Conservation (phyloP, 35 echinoderm and acorn worm species). For the Holothuria glaberrima region DNA sequence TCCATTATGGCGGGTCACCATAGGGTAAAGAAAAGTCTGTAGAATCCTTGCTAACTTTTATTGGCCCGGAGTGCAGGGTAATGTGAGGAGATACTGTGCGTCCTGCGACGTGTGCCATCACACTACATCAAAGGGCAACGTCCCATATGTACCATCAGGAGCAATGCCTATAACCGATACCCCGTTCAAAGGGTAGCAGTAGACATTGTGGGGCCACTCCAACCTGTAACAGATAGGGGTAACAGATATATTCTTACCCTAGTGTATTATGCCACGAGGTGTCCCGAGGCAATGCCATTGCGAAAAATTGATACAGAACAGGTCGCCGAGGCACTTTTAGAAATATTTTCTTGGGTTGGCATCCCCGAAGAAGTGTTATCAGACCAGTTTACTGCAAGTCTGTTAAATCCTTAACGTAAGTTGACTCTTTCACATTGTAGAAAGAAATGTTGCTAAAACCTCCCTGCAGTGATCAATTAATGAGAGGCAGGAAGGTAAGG, state of each 20-base stretch:
- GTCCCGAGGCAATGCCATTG: constrained; percentile 29
- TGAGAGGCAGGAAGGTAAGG: too few relatives aligned
- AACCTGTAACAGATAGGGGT: constrained; percentile 33
- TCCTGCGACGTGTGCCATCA: constrained; percentile 21
- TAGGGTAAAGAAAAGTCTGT: constrained; percentile 28
- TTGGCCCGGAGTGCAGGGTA: neutral
- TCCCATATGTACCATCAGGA: constrained; percentile 44
- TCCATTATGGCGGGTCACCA: constrained; percentile 51
- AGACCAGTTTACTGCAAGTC: neutral
- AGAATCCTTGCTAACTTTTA: constrained; percentile 47
- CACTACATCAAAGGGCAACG: constrained; percentile 50
- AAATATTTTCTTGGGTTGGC: constrained; percentile 47
- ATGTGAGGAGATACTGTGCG: too few relatives aligned
- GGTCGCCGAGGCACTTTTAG: constrained; percentile 61
- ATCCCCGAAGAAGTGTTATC: constrained; percentile 13
- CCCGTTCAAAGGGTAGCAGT: constrained; percentile 63
- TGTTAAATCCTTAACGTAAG: too few relatives aligned
- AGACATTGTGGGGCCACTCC: constrained; percentile 51
- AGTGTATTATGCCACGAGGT: constrained; percentile 42
- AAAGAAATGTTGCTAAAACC: too few relatives aligned
- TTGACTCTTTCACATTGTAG: too few relatives aligned
- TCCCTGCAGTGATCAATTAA: too few relatives aligned
- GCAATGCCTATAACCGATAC: constrained; percentile 63
- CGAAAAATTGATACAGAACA: constrained; percentile 51
- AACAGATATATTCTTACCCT: constrained; percentile 53